Base-by-base conservation (phyloP, 2,797 vertebrate genomes). In the Chloroceryle amazona region DNA sequence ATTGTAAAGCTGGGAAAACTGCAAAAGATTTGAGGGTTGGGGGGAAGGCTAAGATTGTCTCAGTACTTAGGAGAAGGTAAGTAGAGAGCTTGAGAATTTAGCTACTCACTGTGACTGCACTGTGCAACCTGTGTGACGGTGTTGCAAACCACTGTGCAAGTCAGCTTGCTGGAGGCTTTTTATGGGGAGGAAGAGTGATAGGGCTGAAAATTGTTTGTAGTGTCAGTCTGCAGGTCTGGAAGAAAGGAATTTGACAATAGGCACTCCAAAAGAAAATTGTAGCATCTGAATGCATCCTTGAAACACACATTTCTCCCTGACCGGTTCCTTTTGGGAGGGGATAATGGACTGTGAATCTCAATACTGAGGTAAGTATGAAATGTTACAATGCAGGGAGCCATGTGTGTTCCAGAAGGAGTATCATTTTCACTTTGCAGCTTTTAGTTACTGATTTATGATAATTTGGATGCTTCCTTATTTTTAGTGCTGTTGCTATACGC, bases 71-170 rank as follows among this genome's bases (percentile, higher is more conserved):
- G 41, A 61, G 57, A 44, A 81, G 58, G 73, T 67, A 29, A 86
- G 37, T 29, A 41, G 60, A 10, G n/a, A 9, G 33, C 10, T 6
- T 29, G 51, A 70, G 39, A 75, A 41, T 75, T 39, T 26, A 72
- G 11, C 42, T 14, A 8, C 13, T 47, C 6, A 7, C 1, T 0
- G 1, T 15, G 70, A 61, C 14, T 70, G 46, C 52, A 2, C 54
- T 13, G n/a, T 1, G 6, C 54, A 54, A 18, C 29, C 11, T 54
- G 3, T 0, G 0, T 20, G 65, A 25, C 23, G 18, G 15, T 13
- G 28, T 66, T 66, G 49, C n/a, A 67, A 57, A 39, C 29, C 16
- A 16, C 26, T 25, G 2, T 5, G 29, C 44, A 42, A 41, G 33
- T 18, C 13, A 44, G 13, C 9, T 80, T 62, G 33, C 44, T 13